Evolutionary conservation across 2,888 invertebrate genomes (phyloP).

Genomic region (Anthophora plumipes): DNA sequence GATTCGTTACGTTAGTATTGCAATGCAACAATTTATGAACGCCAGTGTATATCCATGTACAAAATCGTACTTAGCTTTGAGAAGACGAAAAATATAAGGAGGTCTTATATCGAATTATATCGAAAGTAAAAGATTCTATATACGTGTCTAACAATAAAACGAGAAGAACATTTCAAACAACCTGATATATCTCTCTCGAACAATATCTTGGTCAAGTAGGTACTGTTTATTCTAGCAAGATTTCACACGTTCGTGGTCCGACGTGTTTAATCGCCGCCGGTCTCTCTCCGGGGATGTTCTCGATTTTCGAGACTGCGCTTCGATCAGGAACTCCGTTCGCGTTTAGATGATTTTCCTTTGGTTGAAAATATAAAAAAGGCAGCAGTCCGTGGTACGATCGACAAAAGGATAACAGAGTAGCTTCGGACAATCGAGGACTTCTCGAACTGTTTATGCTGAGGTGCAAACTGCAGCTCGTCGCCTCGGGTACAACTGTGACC

Average conservation of each 20-base stretch:
- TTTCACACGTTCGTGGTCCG: neutral
- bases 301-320: neutral
- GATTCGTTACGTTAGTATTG: too few relatives aligned
- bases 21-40: too few relatives aligned
- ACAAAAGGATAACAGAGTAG: conserved; percentile 43
- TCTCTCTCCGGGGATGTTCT: neutral
- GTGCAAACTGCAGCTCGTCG: conserved; percentile 13
- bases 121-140: too few relatives aligned
- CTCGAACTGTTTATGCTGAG: conserved; percentile 36
- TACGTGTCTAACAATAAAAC: too few relatives aligned
- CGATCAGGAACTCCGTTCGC: neutral
- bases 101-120: too few relatives aligned
- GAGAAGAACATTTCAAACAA: too few relatives aligned
- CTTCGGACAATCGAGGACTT: conserved; percentile 49
- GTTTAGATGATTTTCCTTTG: conserved; percentile 6
- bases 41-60: too few relatives aligned
- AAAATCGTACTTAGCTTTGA: too few relatives aligned
- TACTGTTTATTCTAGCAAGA: neutral
- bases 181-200: too few relatives aligned
- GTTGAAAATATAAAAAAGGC: conserved; percentile 14
- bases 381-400: neutral
- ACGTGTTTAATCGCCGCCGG: conserved; percentile 7
- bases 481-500: conserved; percentile 58
- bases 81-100: too few relatives aligned
- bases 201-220: conserved; percentile 1